These are phyloP conservation scores for Armadillidium nasatum DNA, from an alignment of 1,140 invertebrate genomes.

Conservation along the genomic window DNA sequence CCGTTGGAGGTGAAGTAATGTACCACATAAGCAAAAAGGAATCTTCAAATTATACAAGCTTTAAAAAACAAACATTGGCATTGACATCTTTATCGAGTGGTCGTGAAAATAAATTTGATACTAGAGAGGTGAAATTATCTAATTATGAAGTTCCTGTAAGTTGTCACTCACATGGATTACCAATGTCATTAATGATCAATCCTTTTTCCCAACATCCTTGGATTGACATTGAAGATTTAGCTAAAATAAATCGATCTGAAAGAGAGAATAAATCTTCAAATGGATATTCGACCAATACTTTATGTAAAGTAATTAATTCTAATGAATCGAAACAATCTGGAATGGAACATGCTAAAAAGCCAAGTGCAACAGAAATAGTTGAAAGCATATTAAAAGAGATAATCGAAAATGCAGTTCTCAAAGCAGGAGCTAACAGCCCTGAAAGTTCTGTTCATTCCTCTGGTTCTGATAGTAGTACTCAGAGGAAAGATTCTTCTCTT, in stretches of 20 bases:
- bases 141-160: conserved; percentile 56
- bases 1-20: conserved; percentile 76
- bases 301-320: not conserved
- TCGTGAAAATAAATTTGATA: conserved; percentile 48
- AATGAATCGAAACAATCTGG: not conserved
- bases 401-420: conserved; percentile 52
- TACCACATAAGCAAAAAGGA: conserved; percentile 64
- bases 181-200: conserved; percentile 56
- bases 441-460: conserved; percentile 46
- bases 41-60: not conserved
- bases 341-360: not conserved
- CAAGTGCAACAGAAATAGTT: conserved; percentile 53
- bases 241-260: conserved; percentile 32
- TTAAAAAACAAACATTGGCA: conserved; percentile 39
- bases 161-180: conserved; percentile 41
- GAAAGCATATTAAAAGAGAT: conserved; percentile 58
- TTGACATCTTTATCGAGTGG: conserved; percentile 41
- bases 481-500: conserved; percentile 48
- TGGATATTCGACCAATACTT: not conserved
- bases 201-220: conserved; percentile 51
- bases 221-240: conserved; percentile 44
- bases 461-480: conserved; percentile 47
- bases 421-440: not conserved
- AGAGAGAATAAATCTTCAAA: not conserved
- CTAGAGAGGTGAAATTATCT: conserved; percentile 54